A percentile compares a stretch with the other conserved stretches of the same genome.
phyloP scores from a whole-genome alignment of 2,888 invertebrate genomes.

The Zonitis immaculata region DNA sequence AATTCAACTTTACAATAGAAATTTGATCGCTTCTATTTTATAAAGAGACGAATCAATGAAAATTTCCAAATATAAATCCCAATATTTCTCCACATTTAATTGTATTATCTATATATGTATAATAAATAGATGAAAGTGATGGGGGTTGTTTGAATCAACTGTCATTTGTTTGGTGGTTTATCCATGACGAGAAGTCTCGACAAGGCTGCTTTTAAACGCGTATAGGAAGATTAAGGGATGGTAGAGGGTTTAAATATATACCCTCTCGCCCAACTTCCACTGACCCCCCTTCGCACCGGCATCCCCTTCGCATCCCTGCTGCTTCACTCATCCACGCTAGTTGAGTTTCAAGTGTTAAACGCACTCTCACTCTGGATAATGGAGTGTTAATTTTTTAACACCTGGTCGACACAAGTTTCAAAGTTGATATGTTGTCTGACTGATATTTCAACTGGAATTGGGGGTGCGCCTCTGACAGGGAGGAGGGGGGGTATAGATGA shows the following conservation, averaged over 20 bases:
- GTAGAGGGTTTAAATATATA: slow-evolving; percentile 22
- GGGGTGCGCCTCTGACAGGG: neutral
- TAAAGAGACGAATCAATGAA: too few relatives aligned
- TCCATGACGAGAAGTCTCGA: slow-evolving; percentile 5
- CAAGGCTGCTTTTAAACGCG: neutral
- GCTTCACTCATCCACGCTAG: too few relatives aligned
- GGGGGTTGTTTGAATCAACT: slow-evolving; percentile 3
- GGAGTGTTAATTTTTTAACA: slow-evolving; percentile 44
- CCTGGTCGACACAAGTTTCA: slow-evolving; percentile 38
- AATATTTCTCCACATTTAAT: too few relatives aligned
- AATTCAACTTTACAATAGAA: too few relatives aligned
- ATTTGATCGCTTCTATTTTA: too few relatives aligned
- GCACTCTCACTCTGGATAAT: slow-evolving; percentile 37
- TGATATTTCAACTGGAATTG: slow-evolving; percentile 20
- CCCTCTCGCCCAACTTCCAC: too few relatives aligned
- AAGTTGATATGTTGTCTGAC: slow-evolving; percentile 30
- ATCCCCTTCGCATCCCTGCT: too few relatives aligned
- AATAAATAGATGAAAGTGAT: too few relatives aligned
- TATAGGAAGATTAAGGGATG: neutral
- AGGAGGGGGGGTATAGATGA: slow-evolving; percentile 20
- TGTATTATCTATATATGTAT: too few relatives aligned
- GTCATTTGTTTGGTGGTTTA: slow-evolving; percentile 19
- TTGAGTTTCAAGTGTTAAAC: slow-evolving; percentile 34
- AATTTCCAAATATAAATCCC: too few relatives aligned
- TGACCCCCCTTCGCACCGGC: too few relatives aligned